Evolutionary conservation across 2,797 vertebrate genomes (phyloP).

Genomic region (Megalops cyprinoides): DNA sequence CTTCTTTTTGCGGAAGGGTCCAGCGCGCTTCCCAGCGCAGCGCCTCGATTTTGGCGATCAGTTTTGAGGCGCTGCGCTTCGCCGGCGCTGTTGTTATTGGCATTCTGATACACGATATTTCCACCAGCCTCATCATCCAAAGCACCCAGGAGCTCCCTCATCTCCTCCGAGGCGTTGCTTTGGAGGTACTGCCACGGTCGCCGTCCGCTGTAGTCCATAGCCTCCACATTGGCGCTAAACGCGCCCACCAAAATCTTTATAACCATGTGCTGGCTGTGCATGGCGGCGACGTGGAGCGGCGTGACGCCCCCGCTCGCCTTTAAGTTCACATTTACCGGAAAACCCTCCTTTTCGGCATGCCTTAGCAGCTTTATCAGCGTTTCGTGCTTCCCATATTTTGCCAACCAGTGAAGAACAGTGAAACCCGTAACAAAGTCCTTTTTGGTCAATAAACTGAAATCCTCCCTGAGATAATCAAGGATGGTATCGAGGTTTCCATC

Average conservation of each 20-base stretch:
- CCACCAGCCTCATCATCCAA: conserved; percentile 74
- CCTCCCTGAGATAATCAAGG: conserved; percentile 74
- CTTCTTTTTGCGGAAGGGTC: conserved; percentile 29
- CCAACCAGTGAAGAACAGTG: conserved; percentile 89
- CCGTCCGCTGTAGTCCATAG: conserved; percentile 86
- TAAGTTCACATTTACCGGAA: conserved; percentile 76
- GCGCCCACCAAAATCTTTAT: conserved; percentile 92
- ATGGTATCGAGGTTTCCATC: conserved; percentile 82
- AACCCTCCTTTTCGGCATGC: conserved; percentile 67
- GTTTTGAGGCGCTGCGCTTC: not conserved
- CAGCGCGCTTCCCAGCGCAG: not conserved
- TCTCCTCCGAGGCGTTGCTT: conserved; percentile 69
- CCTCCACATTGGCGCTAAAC: conserved; percentile 78
- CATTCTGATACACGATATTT: conserved; percentile 49
- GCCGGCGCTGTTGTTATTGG: conserved; percentile 78
- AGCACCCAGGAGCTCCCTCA: conserved; percentile 86
- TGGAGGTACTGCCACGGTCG: conserved; percentile 89
- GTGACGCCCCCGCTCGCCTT: conserved; percentile 87
- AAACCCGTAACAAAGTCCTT: conserved; percentile 91
- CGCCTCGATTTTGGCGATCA: not conserved
- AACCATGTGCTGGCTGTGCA: conserved; percentile 85
- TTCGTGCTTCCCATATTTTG: conserved; percentile 86
- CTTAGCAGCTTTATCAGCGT: conserved; percentile 78
- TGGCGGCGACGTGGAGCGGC: conserved; percentile 88
- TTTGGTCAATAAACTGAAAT: conserved; percentile 78